phyloP scores from a whole-genome alignment of 2,888 invertebrate genomes.

The Biston stratarius region DNA sequence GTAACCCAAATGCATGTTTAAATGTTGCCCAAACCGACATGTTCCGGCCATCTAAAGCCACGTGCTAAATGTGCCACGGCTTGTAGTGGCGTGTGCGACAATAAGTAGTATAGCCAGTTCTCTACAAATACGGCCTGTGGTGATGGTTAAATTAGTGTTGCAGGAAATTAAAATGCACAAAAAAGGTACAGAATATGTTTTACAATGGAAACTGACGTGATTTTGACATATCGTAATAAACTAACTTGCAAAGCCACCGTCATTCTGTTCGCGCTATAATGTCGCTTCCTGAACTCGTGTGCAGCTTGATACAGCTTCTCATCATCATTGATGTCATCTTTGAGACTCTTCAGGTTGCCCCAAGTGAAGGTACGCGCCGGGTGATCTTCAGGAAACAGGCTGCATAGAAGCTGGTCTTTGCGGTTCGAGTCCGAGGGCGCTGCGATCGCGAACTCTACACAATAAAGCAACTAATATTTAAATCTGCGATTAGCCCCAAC shows the following conservation, averaged over 20 bases:
- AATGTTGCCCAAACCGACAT: too few relatives aligned
- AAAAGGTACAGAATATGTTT: too few relatives aligned
- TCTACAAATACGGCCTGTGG: too few relatives aligned
- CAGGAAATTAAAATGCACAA: too few relatives aligned
- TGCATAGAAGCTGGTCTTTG: constrained; percentile 91
- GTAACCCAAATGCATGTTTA: too few relatives aligned
- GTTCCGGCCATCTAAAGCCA: too few relatives aligned
- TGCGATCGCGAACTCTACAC: constrained; percentile 93
- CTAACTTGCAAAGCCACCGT: constrained; percentile 92
- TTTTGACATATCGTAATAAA: neutral
- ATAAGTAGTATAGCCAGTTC: too few relatives aligned
- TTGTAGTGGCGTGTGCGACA: too few relatives aligned
- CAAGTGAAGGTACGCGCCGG: constrained; percentile 93
- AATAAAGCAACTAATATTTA: constrained; percentile 11
- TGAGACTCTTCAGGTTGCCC: constrained; percentile 93
- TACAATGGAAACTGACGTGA: too few relatives aligned
- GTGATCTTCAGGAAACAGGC: constrained; percentile 89
- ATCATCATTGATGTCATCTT: constrained; percentile 88
- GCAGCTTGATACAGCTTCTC: constrained; percentile 88
- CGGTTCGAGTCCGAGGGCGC: constrained; percentile 91
- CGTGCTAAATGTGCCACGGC: too few relatives aligned
- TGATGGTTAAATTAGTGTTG: too few relatives aligned
- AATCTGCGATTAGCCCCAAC: too few relatives aligned
- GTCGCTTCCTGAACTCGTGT: constrained; percentile 90
- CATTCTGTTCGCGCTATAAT: constrained; percentile 96